Base-by-base conservation (phyloP, 2,113 vertebrate genomes). In the Grallaria varia region DNA sequence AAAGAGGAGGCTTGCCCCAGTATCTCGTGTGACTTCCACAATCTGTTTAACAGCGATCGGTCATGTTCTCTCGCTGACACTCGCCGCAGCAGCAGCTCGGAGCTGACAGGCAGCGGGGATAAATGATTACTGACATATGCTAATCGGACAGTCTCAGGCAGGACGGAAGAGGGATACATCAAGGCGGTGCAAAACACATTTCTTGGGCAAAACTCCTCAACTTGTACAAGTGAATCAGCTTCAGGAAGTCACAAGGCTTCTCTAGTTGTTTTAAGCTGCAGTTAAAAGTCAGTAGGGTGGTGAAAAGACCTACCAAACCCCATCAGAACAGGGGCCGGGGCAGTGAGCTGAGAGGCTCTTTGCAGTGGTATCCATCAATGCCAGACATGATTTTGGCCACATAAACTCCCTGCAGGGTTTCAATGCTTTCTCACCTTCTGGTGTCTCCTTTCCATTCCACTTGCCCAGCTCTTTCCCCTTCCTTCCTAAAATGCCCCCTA, bases 11-110 rank as follows among this genome's bases (percentile, higher is more conserved):
- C 97, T 95, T 96, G 94, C 93, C 93, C 98, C 98, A 98, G 97
- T 97, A 97, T 98, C 97, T 97, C 77, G 97, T 98, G 97, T 98
- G 98, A 98, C 97, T 89, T 96, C 92, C 93, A 86, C 97, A 98
- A 97, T 97, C 98, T 98, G 98, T 97, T 94, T 91, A 96, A 96
- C 63, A 85, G 93, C 76, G 58, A 91, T 95, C 45, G 78, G 96
- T 95, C 93, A 73, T 94, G 97, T 97, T 98, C 96, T 89, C 91
- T 96, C 84, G 89, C 91, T 93, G 97, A 95, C 92, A 73, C 90
- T 28, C 90, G 50, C 85, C 9, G 33, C 81, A 64, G 96, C 68
- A 74, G 97, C 80, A 58, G 93, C 80, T 76, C 25, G 24, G 60
- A 52, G 95, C 97, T 97, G 97, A 97, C 44, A 94, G 97, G 95